Evolutionary conservation across 2,113 vertebrate genomes (phyloP).

Genomic region (Lepidothrix coronata): DNA sequence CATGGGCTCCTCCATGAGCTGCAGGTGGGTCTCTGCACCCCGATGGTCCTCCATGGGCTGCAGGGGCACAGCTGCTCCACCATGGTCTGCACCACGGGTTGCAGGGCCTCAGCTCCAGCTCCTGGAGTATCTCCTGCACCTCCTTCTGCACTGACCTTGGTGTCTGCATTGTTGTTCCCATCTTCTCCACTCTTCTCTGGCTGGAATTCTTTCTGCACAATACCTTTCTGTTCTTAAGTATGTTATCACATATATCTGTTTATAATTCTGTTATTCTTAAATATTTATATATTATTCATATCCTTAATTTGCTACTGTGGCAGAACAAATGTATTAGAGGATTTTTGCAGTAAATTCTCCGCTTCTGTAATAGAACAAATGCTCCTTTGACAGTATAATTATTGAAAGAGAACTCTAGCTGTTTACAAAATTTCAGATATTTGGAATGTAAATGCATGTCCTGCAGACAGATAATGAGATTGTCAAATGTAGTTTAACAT

Average conservation of each 20-base stretch:
- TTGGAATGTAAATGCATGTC: not conserved
- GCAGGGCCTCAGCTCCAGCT: too few relatives aligned
- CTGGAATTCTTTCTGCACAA: too few relatives aligned
- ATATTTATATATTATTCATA: not conserved
- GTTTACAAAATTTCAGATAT: not conserved
- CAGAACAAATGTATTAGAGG: not conserved
- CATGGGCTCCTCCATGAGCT: too few relatives aligned
- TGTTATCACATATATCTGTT: not conserved
- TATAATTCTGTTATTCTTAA: not conserved
- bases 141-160: too few relatives aligned
- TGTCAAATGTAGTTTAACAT: slow-evolving; percentile 17
- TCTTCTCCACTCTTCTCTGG: too few relatives aligned
- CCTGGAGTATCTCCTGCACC: too few relatives aligned
- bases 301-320: not conserved
- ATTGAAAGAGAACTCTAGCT: not conserved
- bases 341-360: not conserved
- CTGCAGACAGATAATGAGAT: slow-evolving; percentile 16
- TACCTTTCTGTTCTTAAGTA: too few relatives aligned
- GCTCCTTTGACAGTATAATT: not conserved
- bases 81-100: too few relatives aligned
- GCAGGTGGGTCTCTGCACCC: too few relatives aligned
- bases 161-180: too few relatives aligned
- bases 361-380: not conserved
- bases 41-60: too few relatives aligned
- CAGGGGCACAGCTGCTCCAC: too few relatives aligned